Conservation (phyloP, 2,888 invertebrate species). For the Ophonus ardosiacus region DNA sequence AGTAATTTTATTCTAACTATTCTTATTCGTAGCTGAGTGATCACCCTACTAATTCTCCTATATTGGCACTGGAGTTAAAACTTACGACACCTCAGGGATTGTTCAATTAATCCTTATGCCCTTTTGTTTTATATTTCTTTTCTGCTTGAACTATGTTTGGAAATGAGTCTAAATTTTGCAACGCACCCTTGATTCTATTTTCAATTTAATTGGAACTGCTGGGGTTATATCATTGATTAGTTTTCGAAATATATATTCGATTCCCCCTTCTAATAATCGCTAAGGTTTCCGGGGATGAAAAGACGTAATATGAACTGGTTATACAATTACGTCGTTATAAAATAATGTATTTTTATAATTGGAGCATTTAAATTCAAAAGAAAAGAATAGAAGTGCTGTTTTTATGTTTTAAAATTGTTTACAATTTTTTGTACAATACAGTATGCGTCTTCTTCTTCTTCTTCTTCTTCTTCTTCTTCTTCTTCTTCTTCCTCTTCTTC, state of each 20-base stretch:
- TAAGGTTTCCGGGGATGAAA: slow-evolving; percentile 3
- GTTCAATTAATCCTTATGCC: slow-evolving; percentile 62
- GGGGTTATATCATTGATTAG: slow-evolving; percentile 23
- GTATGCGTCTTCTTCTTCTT: no score
- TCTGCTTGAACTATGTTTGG: slow-evolving; percentile 54
- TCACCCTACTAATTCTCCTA: slow-evolving; percentile 46
- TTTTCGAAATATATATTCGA: slow-evolving; percentile 46
- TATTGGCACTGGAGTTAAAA: slow-evolving; percentile 50
- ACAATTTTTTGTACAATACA: no score
- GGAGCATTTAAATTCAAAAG: no score
- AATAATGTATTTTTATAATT: no score
- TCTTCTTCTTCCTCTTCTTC: no score
- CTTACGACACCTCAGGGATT: slow-evolving; percentile 57
- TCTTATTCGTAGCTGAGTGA: slow-evolving; percentile 19
- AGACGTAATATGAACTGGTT: no score
- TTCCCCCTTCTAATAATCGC: slow-evolving; percentile 21
- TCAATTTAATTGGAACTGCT: slow-evolving; percentile 34
- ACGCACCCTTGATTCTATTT: slow-evolving; percentile 36
- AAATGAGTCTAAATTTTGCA: slow-evolving; percentile 38
- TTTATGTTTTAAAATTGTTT: no score
- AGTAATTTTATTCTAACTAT: slow-evolving; percentile 2
- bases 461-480: no score
- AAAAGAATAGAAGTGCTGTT: no score
- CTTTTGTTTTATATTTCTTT: slow-evolving; percentile 63
- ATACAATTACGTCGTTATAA: no score